Evolutionary conservation across 2,113 vertebrate species (phyloP).

Genomic region (Acrocephalus arundinaceus): DNA sequence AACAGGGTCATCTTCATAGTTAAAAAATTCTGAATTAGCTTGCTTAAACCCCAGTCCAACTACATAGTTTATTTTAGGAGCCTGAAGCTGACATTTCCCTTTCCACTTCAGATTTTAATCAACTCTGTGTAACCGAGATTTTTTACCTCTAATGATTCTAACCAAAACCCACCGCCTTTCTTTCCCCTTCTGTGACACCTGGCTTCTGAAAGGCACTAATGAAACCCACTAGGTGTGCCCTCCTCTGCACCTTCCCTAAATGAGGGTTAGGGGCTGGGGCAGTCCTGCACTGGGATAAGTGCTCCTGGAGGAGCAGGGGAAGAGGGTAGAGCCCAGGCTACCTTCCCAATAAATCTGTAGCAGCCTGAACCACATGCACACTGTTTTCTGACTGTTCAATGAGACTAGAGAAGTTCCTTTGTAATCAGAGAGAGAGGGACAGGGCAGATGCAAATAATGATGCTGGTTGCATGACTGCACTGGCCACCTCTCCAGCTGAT

Average conservation of each 20-base stretch:
- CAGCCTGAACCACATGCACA: neutral
- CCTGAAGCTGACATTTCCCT: neutral
- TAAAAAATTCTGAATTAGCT: neutral
- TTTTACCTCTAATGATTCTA: neutral
- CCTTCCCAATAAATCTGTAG: neutral
- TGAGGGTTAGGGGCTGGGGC: neutral
- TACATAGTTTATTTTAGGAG: neutral
- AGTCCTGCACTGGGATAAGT: neutral
- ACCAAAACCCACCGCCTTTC: neutral
- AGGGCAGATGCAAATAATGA: neutral
- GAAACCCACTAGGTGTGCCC: neutral
- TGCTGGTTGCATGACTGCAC: neutral
- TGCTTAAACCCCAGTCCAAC: neutral
- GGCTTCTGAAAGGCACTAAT: neutral
- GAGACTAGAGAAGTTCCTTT: neutral
- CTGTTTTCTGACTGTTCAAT: neutral
- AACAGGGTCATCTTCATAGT: neutral
- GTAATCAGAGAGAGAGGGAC: neutral
- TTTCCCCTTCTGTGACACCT: neutral
- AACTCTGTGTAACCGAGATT: neutral
- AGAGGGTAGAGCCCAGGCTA: neutral
- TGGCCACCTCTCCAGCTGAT: neutral
- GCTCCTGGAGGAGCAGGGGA: neutral
- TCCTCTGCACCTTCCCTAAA: neutral
- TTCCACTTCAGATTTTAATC: neutral